A percentile compares a stretch with the other conserved stretches of the same genome.
Evolutionary conservation across 2,888 invertebrate species (phyloP).

Genomic region (Machimus rusticus): DNA sequence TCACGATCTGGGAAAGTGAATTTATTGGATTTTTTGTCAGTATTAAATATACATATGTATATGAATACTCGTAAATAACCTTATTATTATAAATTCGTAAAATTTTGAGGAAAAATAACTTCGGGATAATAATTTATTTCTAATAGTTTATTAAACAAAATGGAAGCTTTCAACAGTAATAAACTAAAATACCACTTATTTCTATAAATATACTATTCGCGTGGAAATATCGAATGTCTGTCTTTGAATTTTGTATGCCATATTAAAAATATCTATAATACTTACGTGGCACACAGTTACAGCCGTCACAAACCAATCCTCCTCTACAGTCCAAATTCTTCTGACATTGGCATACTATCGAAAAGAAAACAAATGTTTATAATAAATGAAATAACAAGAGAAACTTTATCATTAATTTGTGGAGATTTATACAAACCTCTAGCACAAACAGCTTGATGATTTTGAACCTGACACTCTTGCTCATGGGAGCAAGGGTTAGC

Average conservation of each 20-base stretch:
- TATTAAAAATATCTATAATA: slow-evolving; percentile 46
- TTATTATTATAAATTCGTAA: neutral
- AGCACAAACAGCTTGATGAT: slow-evolving; percentile 85
- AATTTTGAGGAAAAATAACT: neutral
- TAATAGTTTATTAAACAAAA: no score
- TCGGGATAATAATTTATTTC: no score
- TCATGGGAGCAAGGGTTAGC: slow-evolving; percentile 76
- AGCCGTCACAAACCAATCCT: slow-evolving; percentile 73
- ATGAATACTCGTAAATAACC: neutral
- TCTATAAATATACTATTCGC: no score
- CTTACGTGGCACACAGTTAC: slow-evolving; percentile 72
- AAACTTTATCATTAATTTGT: neutral
- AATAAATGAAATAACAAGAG: neutral
- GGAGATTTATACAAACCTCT: slow-evolving; percentile 67
- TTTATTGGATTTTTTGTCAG: slow-evolving; percentile 45
- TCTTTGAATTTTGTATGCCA: neutral
- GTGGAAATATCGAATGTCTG: no score
- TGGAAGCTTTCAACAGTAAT: no score
- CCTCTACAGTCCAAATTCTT: slow-evolving; percentile 71
- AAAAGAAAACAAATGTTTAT: neutral
- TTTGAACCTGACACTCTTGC: slow-evolving; percentile 82
- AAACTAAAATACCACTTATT: no score
- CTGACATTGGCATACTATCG: slow-evolving; percentile 68
- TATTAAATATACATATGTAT: neutral
- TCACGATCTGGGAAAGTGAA: slow-evolving; percentile 52